Conservation (phyloP, 2,888 invertebrate genomes). For the Brassicogethes aeneus region DNA sequence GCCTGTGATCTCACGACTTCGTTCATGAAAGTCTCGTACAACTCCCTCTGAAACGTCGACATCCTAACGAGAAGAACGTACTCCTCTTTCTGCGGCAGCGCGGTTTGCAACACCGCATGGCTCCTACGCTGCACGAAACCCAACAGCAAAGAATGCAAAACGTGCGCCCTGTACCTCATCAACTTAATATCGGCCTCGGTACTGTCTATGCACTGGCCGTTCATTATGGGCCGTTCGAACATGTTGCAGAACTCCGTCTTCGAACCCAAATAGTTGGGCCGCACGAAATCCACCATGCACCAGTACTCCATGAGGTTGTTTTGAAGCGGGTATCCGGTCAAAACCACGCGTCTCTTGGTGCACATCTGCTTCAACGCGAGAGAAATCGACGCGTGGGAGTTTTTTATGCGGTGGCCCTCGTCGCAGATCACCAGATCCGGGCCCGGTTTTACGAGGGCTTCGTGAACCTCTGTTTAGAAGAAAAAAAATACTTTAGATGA, state of each 20-base stretch:
- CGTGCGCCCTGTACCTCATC: conserved; percentile 93
- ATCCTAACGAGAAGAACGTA: conserved; percentile 83
- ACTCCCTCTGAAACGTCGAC: conserved; percentile 80
- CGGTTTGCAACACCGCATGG: conserved; percentile 85
- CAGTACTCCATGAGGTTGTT: conserved; percentile 95
- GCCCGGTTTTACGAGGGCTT: conserved; percentile 80
- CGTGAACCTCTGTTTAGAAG: conserved; percentile 60
- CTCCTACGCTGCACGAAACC: conserved; percentile 94
- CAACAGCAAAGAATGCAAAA: conserved; percentile 84
- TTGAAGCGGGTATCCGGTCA: conserved; percentile 97
- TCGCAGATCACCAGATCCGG: conserved; percentile 94
- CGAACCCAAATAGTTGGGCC: conserved; percentile 94
- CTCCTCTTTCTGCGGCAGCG: conserved; percentile 90
- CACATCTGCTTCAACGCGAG: conserved; percentile 90
- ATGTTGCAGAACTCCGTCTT: conserved; percentile 97
- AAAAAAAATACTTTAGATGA: conserved; percentile 4
- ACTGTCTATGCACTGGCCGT: conserved; percentile 96
- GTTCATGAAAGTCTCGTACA: conserved; percentile 92
- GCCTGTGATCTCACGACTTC: conserved; percentile 78
- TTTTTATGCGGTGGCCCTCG: conserved; percentile 97
- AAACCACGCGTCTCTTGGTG: conserved; percentile 87
- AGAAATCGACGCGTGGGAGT: conserved; percentile 94
- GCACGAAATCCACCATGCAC: conserved; percentile 99
- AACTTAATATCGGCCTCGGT: conserved; percentile 88
- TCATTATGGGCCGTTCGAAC: conserved; percentile 98